Evolutionary conservation across 2,888 invertebrate genomes (phyloP).

Genomic region (Dicycla oo): DNA sequence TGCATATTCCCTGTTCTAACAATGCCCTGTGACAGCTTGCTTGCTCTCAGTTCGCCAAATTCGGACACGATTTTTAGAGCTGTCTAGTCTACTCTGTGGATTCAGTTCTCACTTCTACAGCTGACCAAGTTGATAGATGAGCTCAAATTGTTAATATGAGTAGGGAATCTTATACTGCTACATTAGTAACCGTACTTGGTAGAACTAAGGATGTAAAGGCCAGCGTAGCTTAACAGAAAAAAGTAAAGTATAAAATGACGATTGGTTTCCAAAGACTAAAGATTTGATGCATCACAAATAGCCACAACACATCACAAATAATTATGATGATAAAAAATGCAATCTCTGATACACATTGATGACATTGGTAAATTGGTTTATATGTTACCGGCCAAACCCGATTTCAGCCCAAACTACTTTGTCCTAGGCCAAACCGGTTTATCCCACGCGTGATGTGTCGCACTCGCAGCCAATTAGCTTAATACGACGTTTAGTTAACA

Average conservation of each 20-base stretch:
- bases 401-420: too few relatives aligned
- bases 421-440: too few relatives aligned
- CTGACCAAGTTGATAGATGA: conserved; percentile 5
- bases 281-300: neutral
- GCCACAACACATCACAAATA: neutral
- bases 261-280: neutral
- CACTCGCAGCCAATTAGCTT: too few relatives aligned
- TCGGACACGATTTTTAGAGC: neutral
- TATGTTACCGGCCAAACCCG: too few relatives aligned
- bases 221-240: neutral
- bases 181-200: neutral
- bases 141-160: conserved; percentile 27
- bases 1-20: neutral
- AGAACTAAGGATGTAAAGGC: neutral
- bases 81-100: neutral
- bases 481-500: too few relatives aligned
- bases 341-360: neutral
- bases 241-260: neutral
- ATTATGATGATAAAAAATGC: neutral
- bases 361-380: neutral
- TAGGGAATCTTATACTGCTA: neutral
- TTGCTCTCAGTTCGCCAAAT: neutral
- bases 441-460: too few relatives aligned
- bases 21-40: neutral
- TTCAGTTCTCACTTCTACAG: conserved; percentile 15